These are phyloP conservation scores for Agonopterix heracliana DNA, from an alignment of 2,888 invertebrate species.

Conservation along the genomic window DNA sequence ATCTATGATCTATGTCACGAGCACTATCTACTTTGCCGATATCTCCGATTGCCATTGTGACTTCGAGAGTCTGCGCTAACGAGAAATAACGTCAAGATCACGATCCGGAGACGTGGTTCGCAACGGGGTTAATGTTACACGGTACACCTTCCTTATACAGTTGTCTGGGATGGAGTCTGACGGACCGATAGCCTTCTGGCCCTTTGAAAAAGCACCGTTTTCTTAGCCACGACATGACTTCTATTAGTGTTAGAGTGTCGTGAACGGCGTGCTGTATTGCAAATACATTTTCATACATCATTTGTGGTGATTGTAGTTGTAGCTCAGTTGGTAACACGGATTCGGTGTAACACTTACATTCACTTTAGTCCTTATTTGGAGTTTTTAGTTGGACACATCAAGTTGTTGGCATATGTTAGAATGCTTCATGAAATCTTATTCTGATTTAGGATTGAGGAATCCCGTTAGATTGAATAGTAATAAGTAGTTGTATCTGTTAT, in stretches of 20 bases:
- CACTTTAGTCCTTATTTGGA: no score
- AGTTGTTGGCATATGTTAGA: no score
- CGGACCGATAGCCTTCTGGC: slow-evolving; percentile 31
- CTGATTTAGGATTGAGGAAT: neutral
- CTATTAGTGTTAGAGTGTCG: slow-evolving; percentile 5
- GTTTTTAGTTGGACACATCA: no score
- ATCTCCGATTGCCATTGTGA: slow-evolving; percentile 7
- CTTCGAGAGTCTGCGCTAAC: slow-evolving; percentile 7
- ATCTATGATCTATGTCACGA: slow-evolving; percentile 8
- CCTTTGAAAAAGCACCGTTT: slow-evolving; percentile 39
- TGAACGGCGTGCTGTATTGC: slow-evolving; percentile 5
- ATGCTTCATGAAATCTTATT: no score
- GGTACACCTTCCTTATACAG: slow-evolving; percentile 38
- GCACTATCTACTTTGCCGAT: slow-evolving; percentile 2
- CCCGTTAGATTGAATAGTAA: no score
- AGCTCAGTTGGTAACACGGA: no score
- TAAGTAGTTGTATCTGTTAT: no score
- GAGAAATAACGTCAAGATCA: slow-evolving; percentile 32
- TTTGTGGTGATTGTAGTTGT: no score
- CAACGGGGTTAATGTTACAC: slow-evolving; percentile 54
- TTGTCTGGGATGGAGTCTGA: slow-evolving; percentile 18
- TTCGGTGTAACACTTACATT: no score
- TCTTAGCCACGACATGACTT: slow-evolving; percentile 8
- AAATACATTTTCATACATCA: neutral
- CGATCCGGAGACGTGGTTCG: slow-evolving; percentile 33